These are phyloP conservation scores for Pogonomyrmex californicus DNA, from an alignment of 1,140 invertebrate genomes.

Conservation along the genomic window DNA sequence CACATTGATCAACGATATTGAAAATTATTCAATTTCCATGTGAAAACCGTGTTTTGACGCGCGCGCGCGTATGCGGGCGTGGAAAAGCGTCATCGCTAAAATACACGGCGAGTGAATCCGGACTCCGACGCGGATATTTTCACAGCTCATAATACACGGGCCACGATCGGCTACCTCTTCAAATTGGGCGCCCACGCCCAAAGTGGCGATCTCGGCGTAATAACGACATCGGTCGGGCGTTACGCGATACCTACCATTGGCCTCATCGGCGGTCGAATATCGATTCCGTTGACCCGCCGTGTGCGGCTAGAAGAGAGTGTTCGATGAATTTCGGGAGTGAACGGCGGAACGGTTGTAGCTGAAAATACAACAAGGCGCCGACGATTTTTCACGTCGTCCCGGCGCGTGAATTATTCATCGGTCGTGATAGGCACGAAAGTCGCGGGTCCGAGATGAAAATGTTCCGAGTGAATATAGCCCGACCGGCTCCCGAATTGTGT, in stretches of 20 bases:
- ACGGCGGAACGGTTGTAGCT: neutral
- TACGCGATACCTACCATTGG: constrained; percentile 73
- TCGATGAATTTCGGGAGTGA: constrained; percentile 43
- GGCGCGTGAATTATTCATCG: constrained; percentile 58
- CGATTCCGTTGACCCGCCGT: constrained; percentile 65
- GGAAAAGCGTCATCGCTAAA: constrained; percentile 12
- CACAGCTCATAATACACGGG: neutral
- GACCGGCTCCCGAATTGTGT: constrained; percentile 10
- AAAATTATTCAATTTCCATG: constrained; percentile 23
- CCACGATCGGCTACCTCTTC: constrained; percentile 4
- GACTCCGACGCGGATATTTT: neutral
- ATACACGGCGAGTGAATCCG: neutral
- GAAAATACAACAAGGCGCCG: constrained; percentile 44
- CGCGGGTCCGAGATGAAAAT: constrained; percentile 39
- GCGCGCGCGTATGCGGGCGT: neutral
- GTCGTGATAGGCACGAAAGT: constrained; percentile 42
- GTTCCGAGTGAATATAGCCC: constrained; percentile 27
- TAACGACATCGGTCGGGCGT: constrained; percentile 72
- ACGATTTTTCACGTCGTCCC: constrained; percentile 56
- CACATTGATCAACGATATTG: constrained; percentile 21
- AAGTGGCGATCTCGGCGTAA: constrained; percentile 73
- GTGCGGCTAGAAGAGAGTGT: constrained; percentile 35
- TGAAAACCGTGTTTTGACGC: neutral
- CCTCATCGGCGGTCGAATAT: constrained; percentile 61
- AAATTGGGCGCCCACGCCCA: constrained; percentile 62